These are phyloP conservation scores for Todus mexicanus DNA, from an alignment of 2,797 vertebrate species.

Conservation along the genomic window DNA sequence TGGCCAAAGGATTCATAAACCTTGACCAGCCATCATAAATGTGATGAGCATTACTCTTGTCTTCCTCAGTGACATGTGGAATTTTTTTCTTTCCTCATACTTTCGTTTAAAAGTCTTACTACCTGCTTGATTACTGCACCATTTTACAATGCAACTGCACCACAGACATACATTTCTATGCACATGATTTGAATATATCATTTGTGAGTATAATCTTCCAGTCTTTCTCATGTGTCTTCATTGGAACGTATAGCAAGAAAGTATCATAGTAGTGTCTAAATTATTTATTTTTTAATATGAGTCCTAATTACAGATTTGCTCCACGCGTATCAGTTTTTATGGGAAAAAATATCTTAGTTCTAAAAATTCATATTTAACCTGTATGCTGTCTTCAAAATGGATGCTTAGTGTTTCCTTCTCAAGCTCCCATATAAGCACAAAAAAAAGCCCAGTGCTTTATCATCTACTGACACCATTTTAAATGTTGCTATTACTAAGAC, in stretches of 20 bases:
- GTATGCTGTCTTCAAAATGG: background rate
- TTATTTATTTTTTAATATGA: background rate
- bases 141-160: background rate
- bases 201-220: background rate
- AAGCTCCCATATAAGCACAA: background rate
- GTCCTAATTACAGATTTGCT: background rate
- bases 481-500: background rate
- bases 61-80: background rate
- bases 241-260: background rate
- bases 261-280: background rate
- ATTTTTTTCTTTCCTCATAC: background rate
- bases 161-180: background rate
- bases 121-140: background rate
- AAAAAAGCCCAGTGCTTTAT: background rate
- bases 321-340: background rate
- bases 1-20: background rate
- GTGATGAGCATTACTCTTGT: background rate
- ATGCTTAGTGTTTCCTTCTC: background rate
- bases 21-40: background rate
- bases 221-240: background rate
- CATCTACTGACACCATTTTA: background rate
- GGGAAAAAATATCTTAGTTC: background rate
- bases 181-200: rapidly evolving
- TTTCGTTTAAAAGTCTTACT: background rate
- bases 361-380: background rate